Evolutionary conservation across 2,888 invertebrate genomes (phyloP).

Genomic region (Temnothorax unifasciatus): DNA sequence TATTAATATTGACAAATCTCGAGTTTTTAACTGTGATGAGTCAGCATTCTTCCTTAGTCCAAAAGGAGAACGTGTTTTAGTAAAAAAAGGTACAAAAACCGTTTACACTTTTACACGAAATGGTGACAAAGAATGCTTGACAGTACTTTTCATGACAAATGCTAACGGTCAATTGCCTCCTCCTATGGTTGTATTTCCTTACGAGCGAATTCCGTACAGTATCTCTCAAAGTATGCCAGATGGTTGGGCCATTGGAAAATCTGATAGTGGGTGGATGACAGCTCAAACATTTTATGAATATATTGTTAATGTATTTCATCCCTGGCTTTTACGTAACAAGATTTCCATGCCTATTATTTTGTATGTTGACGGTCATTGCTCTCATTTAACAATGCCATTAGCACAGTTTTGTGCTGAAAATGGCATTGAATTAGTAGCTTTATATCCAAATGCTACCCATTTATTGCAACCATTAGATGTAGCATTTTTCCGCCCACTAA

Average conservation of each 20-base stretch:
- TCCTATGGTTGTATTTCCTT: background rate
- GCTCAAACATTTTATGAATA: background rate
- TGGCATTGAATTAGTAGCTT: constrained; percentile 37
- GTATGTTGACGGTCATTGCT: constrained; percentile 41
- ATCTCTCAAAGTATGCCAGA: background rate
- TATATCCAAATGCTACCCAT: constrained; percentile 48
- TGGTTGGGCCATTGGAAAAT: background rate
- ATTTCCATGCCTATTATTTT: constrained; percentile 20
- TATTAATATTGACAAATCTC: background rate
- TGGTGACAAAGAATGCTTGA: constrained; percentile 21
- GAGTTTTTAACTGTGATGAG: constrained; percentile 35
- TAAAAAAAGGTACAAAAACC: constrained; percentile 8
- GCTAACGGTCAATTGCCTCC: background rate
- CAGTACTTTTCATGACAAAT: background rate
- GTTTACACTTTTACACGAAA: background rate
- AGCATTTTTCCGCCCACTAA: constrained; percentile 25
- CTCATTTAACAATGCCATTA: too few relatives aligned
- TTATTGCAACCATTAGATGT: constrained; percentile 44
- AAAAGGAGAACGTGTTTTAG: constrained; percentile 14
- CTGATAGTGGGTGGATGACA: constrained; percentile 1
- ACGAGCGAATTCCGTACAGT: background rate
- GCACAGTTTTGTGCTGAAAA: background rate
- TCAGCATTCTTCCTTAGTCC: constrained; percentile 32
- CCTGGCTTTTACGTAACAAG: constrained; percentile 8
- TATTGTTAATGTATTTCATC: constrained; percentile 20